A percentile compares a stretch with the other conserved stretches of the same genome.
These are phyloP conservation scores for Polylopha cassiicola DNA, from an alignment of 2,888 invertebrate species.

Conservation along the genomic window DNA sequence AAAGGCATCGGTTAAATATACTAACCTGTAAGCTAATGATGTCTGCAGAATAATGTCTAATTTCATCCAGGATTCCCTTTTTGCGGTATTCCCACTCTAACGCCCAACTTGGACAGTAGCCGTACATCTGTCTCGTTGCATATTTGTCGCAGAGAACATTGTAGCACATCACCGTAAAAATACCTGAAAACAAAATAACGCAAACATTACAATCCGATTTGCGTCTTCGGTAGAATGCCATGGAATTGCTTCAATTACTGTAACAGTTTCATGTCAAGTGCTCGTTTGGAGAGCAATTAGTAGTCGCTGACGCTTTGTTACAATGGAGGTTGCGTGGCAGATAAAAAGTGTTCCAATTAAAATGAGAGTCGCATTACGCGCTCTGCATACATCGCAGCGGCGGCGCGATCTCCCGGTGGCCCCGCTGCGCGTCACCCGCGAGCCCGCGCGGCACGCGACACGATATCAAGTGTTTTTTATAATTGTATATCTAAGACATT, in stretches of 20 bases:
- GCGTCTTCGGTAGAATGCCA: conserved; percentile 14
- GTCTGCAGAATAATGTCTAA: conserved; percentile 96
- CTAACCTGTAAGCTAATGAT: conserved; percentile 89
- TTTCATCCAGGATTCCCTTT: conserved; percentile 97
- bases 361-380: conserved; percentile 49
- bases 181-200: no score
- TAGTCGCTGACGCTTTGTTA: conserved; percentile 41
- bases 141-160: conserved; percentile 99
- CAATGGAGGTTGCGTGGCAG: conserved; percentile 43
- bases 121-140: conserved; percentile 98
- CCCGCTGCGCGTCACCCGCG: neutral
- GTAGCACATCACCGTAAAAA: conserved; percentile 99
- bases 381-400: conserved; percentile 38
- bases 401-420: conserved; percentile 14
- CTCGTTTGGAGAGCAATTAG: conserved; percentile 48
- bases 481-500: conserved; percentile 32
- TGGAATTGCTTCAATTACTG: conserved; percentile 38
- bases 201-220: no score
- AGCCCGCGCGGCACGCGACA: conserved; percentile 46
- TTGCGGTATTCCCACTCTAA: conserved; percentile 99
- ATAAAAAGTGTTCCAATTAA: conserved; percentile 60
- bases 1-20: conserved; percentile 20
- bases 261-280: conserved; percentile 39
- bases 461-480: conserved; percentile 45
- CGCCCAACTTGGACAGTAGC: conserved; percentile 99